Evolutionary conservation across 1,140 invertebrate species (phyloP), one percentile per base, ranked within the genome.

Genomic region (Diuraphis noxia): DNA sequence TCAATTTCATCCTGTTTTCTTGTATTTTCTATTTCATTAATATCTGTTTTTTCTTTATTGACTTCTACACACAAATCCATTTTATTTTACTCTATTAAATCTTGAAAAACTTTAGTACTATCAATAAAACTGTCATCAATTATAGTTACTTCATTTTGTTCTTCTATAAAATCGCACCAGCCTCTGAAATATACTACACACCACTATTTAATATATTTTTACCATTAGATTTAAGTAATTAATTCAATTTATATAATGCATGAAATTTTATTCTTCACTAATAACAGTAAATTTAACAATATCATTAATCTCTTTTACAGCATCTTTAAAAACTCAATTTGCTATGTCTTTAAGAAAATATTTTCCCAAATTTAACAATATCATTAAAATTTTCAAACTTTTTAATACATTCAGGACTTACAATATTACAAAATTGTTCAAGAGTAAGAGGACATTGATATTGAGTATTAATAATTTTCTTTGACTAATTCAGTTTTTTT

Each of bases 371-470:
- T n/a, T 85, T 40, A 41, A 43, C 40, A 41, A 34, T 43, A 43
- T 43, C 40, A 85, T 85, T 85, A 85, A 46, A 43, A 85, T 43
- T 84, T 43, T 84, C 40, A 41, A 84, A 46, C 40, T 84, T 84
- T 46, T 84, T 40, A 46, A 43, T 40, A 85, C 41, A 85, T 43
- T 25, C 23, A 85, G 34, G n/a, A 85, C 82, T 40, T 43, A 85
- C 43, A 85, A 41, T 43, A 43, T 85, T 40, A 34, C 82, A 43
- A 46, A 85, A 85, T 23, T 85, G 82, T 85, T 85, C n/a, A 85
- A 85, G 25, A 40, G 13, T 85, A 41, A 52, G 52, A 52, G 52
- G 52, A 52, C 52, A 84, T 84, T 94, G 94, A 94, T 52, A 94
- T n/a, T 94, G 93, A 0, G n/a, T 41, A 84, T 41, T 46, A 41